Evolutionary conservation across 2,113 vertebrate genomes (phyloP), one percentile per base, ranked within the genome.

Genomic region (Psittacula cyanocephala): DNA sequence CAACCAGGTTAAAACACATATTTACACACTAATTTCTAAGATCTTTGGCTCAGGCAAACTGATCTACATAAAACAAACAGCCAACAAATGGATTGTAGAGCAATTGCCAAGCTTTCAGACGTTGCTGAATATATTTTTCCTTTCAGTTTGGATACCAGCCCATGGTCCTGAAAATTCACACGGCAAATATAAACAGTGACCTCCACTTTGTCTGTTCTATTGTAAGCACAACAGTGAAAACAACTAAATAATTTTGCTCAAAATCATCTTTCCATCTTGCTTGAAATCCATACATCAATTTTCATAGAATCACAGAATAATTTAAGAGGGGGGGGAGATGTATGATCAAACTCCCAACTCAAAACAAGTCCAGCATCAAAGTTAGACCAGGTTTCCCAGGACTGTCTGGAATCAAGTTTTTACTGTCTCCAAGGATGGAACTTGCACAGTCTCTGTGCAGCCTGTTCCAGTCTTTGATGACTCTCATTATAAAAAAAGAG

Each of bases 51-150:
- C 71, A 74, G 59, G 57, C 70, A 79, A 94, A 91, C 77, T 89
- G 86, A 95, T 94, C 82, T 91, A 94, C 27, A 95, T 77, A 93
- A 94, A 96, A 88, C 78, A 95, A 95, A 91, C 84, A 82, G 68
- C 72, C 77, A 95, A 95, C 57, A 94, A 96, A 97, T 88, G 76
- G 67, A 90, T 96, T 88, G 94, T 14, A 94, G 76, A 95, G 50
- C 24, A 57, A 65, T 70, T 96, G 96, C 93, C 93, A 97, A 93
- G 86, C 17, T 20, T 89, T 94, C 77, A 80, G 79, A 74, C 69
- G 23, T 37, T 91, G 91, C 77, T 95, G 72, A 92, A 79, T 91
- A 90, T 46, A 46, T 86, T 86, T 94, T 97, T 94, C 69, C 72
- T 80, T 93, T 88, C 57, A 52, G 52, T 72, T 84, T 97, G 91